Percentiles rank a stretch among this genome's conserved stretches.
These are phyloP conservation scores for Notarius lentiginosus DNA, from an alignment of 2,113 vertebrate genomes.

Conservation along the genomic window DNA sequence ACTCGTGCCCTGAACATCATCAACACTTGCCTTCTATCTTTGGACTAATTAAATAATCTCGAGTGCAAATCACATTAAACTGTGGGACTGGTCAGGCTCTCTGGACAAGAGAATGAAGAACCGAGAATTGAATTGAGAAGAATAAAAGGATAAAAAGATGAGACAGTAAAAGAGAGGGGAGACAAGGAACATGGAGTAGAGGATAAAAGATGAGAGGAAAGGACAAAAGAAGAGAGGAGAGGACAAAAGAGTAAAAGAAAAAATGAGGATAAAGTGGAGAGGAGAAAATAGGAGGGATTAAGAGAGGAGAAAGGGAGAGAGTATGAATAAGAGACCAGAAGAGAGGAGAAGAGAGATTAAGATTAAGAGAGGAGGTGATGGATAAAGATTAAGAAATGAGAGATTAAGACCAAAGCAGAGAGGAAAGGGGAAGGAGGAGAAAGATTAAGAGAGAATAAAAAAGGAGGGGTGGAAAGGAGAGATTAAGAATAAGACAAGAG, in stretches of 20 bases:
- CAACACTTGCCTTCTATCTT: slow-evolving; percentile 56
- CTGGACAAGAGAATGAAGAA: slow-evolving; percentile 6
- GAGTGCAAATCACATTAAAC: slow-evolving; percentile 58
- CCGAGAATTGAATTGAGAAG: neutral
- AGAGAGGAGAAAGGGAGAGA: neutral
- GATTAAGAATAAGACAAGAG: neutral
- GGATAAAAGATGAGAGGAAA: neutral
- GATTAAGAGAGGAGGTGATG: neutral
- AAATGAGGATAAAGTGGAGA: neutral
- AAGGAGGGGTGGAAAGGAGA: neutral
- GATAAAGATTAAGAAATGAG: neutral
- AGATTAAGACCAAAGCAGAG: too few relatives aligned
- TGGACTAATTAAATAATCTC: slow-evolving; percentile 61
- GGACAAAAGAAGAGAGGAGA: neutral
- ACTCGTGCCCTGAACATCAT: slow-evolving; percentile 50
- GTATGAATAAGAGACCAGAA: too few relatives aligned
- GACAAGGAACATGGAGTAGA: neutral
- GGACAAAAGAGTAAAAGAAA: too few relatives aligned
- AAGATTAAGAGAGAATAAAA: neutral
- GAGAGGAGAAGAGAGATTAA: neutral
- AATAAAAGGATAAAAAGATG: slow-evolving; percentile 21
- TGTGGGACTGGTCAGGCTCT: slow-evolving; percentile 42
- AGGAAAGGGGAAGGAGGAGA: too few relatives aligned
- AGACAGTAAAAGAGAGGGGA: neutral
- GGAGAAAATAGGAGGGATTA: neutral